Evolutionary conservation across 2,888 invertebrate genomes (phyloP), one percentile per base, ranked within the genome.

Genomic region (Agriopis leucophaearia): DNA sequence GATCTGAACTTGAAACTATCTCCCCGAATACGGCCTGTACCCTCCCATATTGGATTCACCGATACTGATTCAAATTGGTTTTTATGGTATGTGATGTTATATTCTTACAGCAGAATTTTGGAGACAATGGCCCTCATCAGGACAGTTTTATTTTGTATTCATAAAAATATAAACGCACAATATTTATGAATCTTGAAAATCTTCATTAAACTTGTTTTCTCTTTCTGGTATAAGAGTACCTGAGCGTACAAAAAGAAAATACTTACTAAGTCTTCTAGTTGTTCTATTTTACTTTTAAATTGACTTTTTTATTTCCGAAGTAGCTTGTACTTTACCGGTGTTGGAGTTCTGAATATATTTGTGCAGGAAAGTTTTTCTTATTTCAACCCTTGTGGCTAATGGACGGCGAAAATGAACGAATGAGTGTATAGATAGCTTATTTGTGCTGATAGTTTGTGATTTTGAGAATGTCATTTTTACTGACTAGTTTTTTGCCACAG

Each of bases 211-310:
- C n/a, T n/a, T n/a, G n/a, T n/a, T n/a, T n/a, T n/a, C n/a, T n/a
- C n/a, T n/a, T n/a, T n/a, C n/a, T n/a, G 1, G 10, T 48, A 8
- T 50, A 7, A 6, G 8, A 9, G 8, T 52, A n/a, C 36, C 13
- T 36, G 8, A 15, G 45, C 8, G 6, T n/a, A 16, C 16, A 45
- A 7, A 45, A 10, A 1, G 0, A 50, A 13, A 2, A n/a, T 9
- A 5, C n/a, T n/a, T 8, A n/a, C n/a, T 5, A 16, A 47, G n/a
- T 64, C 60, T 4, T n/a, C n/a, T 48, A 66, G 27, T 64, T 66
- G 63, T 64, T 60, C 60, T 47, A 58, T 58, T 65, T 67, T 57
- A 62, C 58, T 70, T 66, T 70, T 54, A 64, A 64, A 66, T 64
- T 64, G 66, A 64, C 66, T 70, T 69, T 66, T n/a, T n/a, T n/a